Evolutionary conservation across 53 echinoderm and acorn worm species (phyloP).

Genomic region (Paracentrotus lividus): DNA sequence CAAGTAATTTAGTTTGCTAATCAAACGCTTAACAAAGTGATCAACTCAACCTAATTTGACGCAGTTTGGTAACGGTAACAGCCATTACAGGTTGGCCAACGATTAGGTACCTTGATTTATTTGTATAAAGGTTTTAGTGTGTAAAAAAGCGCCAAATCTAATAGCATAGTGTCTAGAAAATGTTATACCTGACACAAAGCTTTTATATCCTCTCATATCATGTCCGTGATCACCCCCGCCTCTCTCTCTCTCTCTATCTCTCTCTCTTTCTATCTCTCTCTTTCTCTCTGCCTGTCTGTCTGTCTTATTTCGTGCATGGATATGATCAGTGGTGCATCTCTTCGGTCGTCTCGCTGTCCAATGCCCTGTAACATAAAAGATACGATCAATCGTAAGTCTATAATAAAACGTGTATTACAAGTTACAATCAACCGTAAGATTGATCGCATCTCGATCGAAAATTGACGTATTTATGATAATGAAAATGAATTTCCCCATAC

Average conservation of each 20-base stretch:
- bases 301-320: no score
- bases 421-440: no score
- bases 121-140: not conserved
- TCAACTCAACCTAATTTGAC: not conserved
- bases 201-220: not conserved
- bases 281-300: not conserved
- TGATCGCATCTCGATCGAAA: no score
- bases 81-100: not conserved
- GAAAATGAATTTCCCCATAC: no score
- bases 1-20: not conserved
- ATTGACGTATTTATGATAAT: no score
- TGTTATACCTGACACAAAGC: not conserved
- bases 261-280: not conserved
- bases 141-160: not conserved
- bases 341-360: no score
- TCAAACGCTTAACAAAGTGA: not conserved
- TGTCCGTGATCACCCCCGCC: not conserved
- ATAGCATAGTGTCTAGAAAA: not conserved
- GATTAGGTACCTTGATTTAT: not conserved
- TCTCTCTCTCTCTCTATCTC: not conserved
- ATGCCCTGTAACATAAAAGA: no score
- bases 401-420: no score
- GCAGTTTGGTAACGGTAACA: no score
- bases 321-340: no score
- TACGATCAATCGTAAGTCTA: no score